phyloP scores from a whole-genome alignment of 2,113 vertebrate species.

The Mohoua ochrocephala region DNA sequence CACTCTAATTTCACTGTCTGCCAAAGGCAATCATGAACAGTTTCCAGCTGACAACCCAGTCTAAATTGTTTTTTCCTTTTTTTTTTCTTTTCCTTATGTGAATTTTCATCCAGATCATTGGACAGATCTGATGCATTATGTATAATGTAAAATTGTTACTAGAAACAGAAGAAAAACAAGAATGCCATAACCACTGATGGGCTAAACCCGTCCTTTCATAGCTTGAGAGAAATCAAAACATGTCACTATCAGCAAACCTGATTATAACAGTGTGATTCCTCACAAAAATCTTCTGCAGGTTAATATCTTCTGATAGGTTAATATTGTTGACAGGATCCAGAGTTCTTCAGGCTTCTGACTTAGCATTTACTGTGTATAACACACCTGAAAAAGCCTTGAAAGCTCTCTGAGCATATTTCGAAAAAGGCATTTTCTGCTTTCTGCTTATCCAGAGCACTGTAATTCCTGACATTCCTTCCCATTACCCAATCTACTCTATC shows the following conservation, averaged over 20 bases:
- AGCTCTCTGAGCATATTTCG: background rate
- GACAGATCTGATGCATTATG: background rate
- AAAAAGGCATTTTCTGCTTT: background rate
- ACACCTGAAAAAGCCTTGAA: background rate
- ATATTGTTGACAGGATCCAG: background rate
- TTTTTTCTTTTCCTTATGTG: background rate
- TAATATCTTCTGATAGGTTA: background rate
- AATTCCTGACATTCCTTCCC: background rate
- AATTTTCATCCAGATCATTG: background rate
- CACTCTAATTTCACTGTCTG: background rate
- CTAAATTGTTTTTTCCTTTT: rapidly evolving
- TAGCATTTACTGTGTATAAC: background rate
- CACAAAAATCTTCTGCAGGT: background rate
- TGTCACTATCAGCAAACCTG: background rate
- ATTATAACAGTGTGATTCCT: background rate
- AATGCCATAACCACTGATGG: background rate
- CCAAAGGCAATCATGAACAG: background rate
- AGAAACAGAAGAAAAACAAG: background rate
- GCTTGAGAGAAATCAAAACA: background rate
- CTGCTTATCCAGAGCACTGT: background rate
- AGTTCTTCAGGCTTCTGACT: background rate
- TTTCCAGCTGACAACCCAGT: background rate
- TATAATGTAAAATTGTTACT: background rate
- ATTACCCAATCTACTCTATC: background rate
- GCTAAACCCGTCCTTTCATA: background rate